Conservation (phyloP, 2,797 vertebrate species). For the Zenarchopterus dispar region DNA sequence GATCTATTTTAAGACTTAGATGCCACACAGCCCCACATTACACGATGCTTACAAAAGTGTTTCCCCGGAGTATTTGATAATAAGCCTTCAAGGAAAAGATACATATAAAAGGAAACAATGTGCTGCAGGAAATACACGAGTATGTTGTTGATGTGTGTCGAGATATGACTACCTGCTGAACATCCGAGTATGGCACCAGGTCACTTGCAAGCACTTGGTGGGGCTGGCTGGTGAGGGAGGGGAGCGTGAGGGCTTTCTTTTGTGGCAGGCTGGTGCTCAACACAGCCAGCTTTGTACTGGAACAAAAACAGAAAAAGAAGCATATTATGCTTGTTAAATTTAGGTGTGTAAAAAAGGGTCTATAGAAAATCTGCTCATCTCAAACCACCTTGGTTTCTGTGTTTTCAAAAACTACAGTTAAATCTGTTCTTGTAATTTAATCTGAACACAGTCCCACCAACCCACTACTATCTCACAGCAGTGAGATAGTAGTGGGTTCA, state of each 20-base stretch:
- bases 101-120: neutral
- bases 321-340: neutral
- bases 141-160: neutral
- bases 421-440: constrained; percentile 7
- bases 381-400: neutral
- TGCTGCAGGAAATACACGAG: neutral
- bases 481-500: no score
- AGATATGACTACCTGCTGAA: constrained; percentile 88
- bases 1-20: no score
- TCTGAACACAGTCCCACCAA: constrained; percentile 2
- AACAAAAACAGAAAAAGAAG: neutral
- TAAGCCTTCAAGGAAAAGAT: neutral
- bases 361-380: no score
- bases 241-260: constrained; percentile 89
- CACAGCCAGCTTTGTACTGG: constrained; percentile 91
- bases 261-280: constrained; percentile 89
- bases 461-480: no score
- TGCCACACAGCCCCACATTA: no score
- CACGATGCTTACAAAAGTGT: no score
- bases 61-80: no score
- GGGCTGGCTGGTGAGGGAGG: constrained; percentile 94
- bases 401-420: neutral
- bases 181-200: constrained; percentile 89
- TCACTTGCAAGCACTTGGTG: constrained; percentile 97
- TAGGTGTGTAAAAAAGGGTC: neutral